These are phyloP conservation scores for Stegodyphus mimosarum DNA, from an alignment of 1,140 invertebrate genomes.

Conservation along the genomic window DNA sequence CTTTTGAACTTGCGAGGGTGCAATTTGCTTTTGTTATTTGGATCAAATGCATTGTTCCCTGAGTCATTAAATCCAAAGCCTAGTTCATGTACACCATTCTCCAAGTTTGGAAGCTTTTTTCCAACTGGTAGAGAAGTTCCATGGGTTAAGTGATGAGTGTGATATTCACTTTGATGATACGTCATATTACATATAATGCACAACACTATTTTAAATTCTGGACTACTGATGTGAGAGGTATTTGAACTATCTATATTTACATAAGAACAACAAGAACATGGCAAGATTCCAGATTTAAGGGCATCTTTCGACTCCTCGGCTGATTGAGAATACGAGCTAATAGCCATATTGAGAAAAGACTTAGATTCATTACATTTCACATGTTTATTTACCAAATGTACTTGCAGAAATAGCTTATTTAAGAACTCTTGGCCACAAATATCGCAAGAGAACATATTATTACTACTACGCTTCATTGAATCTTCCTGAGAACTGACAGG, in stretches of 20 bases:
- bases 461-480: neutral
- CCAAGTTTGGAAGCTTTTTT: conserved; percentile 20
- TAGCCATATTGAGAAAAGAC: neutral
- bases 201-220: conserved; percentile 16
- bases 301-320: conserved; percentile 25
- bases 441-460: conserved; percentile 65
- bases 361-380: conserved; percentile 63
- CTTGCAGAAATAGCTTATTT: conserved; percentile 71
- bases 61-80: conserved; percentile 14
- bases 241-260: conserved; percentile 45
- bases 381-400: conserved; percentile 73
- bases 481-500: conserved; percentile 76
- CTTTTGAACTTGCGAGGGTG: conserved; percentile 62
- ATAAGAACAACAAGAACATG: conserved; percentile 54
- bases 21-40: conserved; percentile 1
- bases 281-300: conserved; percentile 24
- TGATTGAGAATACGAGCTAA: conserved; percentile 18
- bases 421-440: conserved; percentile 70
- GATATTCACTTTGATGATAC: conserved; percentile 45
- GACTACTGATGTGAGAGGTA: conserved; percentile 5
- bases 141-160: conserved; percentile 51
- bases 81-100: conserved; percentile 34
- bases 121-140: conserved; percentile 4
- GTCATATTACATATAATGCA: conserved; percentile 48
- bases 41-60: conserved; percentile 18